Base-by-base conservation (phyloP, 2,797 vertebrate species). In the Glossophaga mutica region DNA sequence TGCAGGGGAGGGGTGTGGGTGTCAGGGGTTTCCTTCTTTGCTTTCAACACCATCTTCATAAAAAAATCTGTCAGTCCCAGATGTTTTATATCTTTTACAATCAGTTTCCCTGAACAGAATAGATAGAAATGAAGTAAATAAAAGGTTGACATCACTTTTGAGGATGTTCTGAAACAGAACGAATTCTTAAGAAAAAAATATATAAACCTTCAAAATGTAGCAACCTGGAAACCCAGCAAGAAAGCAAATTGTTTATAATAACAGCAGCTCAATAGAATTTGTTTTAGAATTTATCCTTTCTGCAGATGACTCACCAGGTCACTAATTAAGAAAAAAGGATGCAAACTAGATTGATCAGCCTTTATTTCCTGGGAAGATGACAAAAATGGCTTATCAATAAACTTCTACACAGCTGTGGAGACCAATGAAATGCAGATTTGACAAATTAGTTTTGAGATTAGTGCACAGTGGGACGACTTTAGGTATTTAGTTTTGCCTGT, bases 391-490 rank as follows among this genome's bases (percentile, higher is more conserved):
- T 98, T 98, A 98, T 98, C 96, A 96, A 98, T 98, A 98, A 97
- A 89, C 91, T 90, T 97, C 95, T 95, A 52, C 93, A 87, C 96
- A 96, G 90, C 59, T 94, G 59, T 68, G 85, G 92, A 97, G 97
- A 98, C 34, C 95, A 98, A 97, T 92, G 96, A 97, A 98, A 97
- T 96, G 94, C 86, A 98, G 97, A 98, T 98, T 97, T 97, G 97
- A 98, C 97, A 98, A 98, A 97, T 98, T 97, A 98, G 93, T 91
- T 96, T 93, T 96, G 96, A 98, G 98, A 97, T 98, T 98, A 95
- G 97, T 9, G 87, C 97, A 94, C 96, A 91, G 97, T 96, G 73
- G 96, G 98, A 96, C 92, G 57, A 91, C 96, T 98, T 94, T 34
- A 96, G 96, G 95, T 94, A 44, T 96, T 98, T 96, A 94, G 81